A percentile compares a stretch with the other conserved stretches of the same genome.
phyloP scores from a whole-genome alignment of 1,140 invertebrate species.

The Anadara kagoshimensis region DNA sequence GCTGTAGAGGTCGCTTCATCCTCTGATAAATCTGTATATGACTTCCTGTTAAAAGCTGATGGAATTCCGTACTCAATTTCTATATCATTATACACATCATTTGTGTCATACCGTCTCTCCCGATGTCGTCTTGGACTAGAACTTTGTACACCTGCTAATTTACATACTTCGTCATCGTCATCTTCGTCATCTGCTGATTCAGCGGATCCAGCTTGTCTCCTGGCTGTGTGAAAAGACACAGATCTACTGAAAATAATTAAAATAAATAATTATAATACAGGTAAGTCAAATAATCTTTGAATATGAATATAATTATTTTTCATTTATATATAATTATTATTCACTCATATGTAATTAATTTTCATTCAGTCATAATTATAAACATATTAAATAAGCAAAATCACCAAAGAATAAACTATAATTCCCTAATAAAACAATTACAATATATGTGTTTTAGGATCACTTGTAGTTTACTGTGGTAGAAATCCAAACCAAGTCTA shows the following conservation, averaged over 20 bases:
- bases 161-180: conserved; percentile 26
- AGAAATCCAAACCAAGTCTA: too few relatives aligned
- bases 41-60: conserved; percentile 14
- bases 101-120: conserved; percentile 33
- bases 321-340: neutral
- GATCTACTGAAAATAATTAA: conserved; percentile 16
- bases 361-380: neutral
- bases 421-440: too few relatives aligned
- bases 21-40: conserved; percentile 51
- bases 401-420: too few relatives aligned
- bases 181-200: conserved; percentile 20
- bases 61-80: conserved; percentile 45
- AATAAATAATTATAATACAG: neutral
- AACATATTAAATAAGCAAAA: neutral
- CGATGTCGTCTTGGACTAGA: conserved; percentile 17
- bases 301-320: neutral
- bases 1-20: conserved; percentile 59
- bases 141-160: conserved; percentile 8
- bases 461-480: too few relatives aligned
- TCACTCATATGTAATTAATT: neutral
- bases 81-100: conserved; percentile 64
- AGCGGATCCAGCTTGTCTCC: neutral
- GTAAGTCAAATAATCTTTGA: neutral
- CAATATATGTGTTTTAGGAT: too few relatives aligned
- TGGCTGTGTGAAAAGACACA: neutral